Percentiles rank a stretch among this genome's conserved stretches.
phyloP scores from a whole-genome alignment of 1,140 invertebrate species.

The Tetraneura akinire region DNA sequence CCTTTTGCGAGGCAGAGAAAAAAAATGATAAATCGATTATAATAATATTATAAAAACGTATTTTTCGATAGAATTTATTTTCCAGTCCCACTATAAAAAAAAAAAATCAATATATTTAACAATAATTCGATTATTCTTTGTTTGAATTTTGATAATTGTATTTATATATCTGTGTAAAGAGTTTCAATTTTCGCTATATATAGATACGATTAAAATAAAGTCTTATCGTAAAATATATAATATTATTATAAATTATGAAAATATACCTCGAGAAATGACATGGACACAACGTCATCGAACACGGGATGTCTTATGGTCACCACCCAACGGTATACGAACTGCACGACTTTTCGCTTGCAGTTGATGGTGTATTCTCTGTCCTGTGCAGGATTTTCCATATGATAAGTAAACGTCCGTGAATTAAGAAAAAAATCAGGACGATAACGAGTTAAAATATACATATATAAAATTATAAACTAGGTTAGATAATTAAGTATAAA shows the following conservation, averaged over 20 bases:
- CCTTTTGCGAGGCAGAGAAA: constrained; percentile 59
- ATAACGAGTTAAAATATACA: too few species aligned
- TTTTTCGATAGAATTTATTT: too few species aligned
- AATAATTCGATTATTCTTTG: too few species aligned
- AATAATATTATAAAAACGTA: too few species aligned
- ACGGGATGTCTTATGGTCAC: constrained; percentile 72
- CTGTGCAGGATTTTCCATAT: constrained; percentile 65
- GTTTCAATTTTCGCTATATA: too few species aligned
- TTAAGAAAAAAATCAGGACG: constrained; percentile 60
- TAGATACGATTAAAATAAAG: not conserved
- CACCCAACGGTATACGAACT: constrained; percentile 80
- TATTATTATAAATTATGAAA: not conserved
- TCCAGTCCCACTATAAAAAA: too few species aligned
- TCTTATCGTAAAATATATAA: not conserved
- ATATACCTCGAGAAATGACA: constrained; percentile 38
- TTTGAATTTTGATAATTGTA: too few species aligned
- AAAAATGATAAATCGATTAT: too few species aligned
- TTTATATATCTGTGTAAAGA: too few species aligned
- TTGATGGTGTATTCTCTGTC: constrained; percentile 74
- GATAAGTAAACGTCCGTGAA: constrained; percentile 60
- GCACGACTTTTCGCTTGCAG: constrained; percentile 75
- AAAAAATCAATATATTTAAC: too few species aligned
- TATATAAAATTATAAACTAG: too few species aligned
- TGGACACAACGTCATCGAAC: constrained; percentile 65
- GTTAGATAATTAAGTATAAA: too few species aligned